These are phyloP conservation scores for Cephalopachus bancanus DNA, from an alignment of 2,797 vertebrate species.

Conservation along the genomic window DNA sequence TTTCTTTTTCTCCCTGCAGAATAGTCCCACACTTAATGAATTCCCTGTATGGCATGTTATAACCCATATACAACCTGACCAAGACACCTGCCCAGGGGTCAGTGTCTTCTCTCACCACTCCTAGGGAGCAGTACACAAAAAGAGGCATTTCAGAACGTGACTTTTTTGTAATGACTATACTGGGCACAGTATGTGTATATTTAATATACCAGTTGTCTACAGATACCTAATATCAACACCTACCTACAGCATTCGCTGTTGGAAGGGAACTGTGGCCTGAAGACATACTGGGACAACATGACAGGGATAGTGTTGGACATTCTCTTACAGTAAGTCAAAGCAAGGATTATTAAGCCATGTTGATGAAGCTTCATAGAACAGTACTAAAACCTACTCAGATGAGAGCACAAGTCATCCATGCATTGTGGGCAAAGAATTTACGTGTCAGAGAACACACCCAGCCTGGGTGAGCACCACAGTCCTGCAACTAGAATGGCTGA, in stretches of 20 bases:
- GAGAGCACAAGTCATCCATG: conserved; percentile 61
- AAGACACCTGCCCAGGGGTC: neutral
- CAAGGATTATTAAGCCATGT: neutral
- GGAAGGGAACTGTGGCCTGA: neutral
- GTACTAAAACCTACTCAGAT: conserved; percentile 42
- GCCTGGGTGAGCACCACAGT: neutral
- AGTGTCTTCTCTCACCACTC: neutral
- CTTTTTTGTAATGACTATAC: conserved; percentile 49
- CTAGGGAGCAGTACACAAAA: conserved; percentile 36
- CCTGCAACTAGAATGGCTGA: conserved; percentile 57
- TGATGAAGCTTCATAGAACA: conserved; percentile 65
- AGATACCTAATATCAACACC: neutral
- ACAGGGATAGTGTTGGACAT: neutral
- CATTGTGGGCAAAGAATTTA: conserved; percentile 69
- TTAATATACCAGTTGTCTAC: neutral
- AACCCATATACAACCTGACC: neutral
- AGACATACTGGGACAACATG: neutral
- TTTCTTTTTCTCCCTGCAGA: neutral
- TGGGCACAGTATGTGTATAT: conserved; percentile 29
- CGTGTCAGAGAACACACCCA: conserved; percentile 81
- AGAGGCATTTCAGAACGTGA: conserved; percentile 44
- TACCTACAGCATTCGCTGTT: conserved; percentile 20
- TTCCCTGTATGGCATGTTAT: neutral
- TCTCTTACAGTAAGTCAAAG: conserved; percentile 18
- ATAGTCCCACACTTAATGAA: neutral